Percentiles rank a stretch among this genome's conserved stretches.
Conservation (phyloP, 2,888 invertebrate genomes). For the Xylota segnis region DNA sequence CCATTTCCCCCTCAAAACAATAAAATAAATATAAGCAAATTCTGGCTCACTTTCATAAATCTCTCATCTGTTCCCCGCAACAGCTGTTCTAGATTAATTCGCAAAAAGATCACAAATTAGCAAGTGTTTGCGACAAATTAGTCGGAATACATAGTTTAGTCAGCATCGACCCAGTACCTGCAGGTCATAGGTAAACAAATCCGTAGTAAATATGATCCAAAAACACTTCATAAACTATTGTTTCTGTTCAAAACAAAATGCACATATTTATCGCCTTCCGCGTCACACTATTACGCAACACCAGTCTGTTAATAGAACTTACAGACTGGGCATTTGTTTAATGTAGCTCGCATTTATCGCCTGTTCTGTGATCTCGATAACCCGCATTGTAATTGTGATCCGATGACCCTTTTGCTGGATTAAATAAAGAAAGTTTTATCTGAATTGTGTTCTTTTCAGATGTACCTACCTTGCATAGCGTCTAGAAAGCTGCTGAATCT, state of each 20-base stretch:
- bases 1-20: neutral
- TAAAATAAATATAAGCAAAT: neutral
- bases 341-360: constrained; percentile 19
- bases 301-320: neutral
- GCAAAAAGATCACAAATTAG: too few species aligned
- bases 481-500: neutral
- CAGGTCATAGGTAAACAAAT: constrained; percentile 4
- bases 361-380: constrained; percentile 16
- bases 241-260: neutral
- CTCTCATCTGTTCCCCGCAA: too few species aligned
- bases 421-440: neutral
- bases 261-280: constrained; percentile 11
- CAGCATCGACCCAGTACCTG: too few species aligned
- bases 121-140: too few species aligned
- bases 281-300: constrained; percentile 32
- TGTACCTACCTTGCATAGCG: neutral
- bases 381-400: constrained; percentile 2
- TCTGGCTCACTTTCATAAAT: neutral
- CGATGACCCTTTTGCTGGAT: too few species aligned
- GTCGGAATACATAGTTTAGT: too few species aligned
- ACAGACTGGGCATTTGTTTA: neutral
- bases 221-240: neutral
- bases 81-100: too few species aligned
- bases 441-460: neutral
- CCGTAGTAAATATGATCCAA: neutral